phyloP scores from a whole-genome alignment of 2,797 vertebrate genomes.

The Peromyscus aztecus region DNA sequence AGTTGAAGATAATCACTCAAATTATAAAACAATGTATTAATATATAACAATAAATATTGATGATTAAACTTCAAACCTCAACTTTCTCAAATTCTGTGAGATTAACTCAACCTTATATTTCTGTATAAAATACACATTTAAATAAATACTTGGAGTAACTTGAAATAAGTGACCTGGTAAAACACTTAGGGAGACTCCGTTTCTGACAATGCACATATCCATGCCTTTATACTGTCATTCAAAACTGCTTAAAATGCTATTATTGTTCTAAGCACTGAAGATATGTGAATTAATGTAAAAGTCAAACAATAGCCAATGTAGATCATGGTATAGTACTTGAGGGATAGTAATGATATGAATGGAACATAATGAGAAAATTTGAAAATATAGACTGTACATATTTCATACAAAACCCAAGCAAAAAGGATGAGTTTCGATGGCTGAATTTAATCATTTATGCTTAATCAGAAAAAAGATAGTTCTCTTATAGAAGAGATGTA shows the following conservation, averaged over 20 bases:
- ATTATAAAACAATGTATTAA: background rate
- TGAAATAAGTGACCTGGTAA: background rate
- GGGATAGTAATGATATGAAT: rapidly evolving
- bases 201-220: background rate
- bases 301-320: background rate
- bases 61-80: background rate
- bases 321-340: background rate
- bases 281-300: background rate
- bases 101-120: background rate
- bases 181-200: background rate
- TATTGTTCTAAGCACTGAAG: background rate
- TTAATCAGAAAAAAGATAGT: background rate
- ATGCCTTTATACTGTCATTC: background rate
- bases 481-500: background rate
- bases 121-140: background rate
- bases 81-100: background rate
- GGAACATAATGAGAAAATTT: background rate
- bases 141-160: background rate
- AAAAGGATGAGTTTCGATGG: background rate
- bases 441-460: background rate
- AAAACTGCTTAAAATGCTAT: background rate
- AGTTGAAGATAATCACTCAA: background rate
- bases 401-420: background rate
- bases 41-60: background rate
- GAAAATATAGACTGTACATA: background rate